Conservation (phyloP, 2,113 vertebrate genomes). For the Himantopus leucocephalus region DNA sequence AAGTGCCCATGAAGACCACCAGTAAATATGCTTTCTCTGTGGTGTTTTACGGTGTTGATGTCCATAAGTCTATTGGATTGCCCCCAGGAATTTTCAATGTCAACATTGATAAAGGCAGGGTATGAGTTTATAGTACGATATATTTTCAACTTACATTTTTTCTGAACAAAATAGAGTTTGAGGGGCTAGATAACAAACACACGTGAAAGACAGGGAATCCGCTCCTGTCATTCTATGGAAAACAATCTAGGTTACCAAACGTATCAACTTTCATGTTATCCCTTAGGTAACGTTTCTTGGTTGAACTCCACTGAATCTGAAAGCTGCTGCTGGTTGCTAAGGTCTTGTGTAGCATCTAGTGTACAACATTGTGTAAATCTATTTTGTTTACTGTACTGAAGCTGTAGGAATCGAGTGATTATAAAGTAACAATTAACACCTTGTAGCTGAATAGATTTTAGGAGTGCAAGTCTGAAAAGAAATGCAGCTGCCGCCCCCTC, state of each 20-base stretch:
- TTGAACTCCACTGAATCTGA: neutral
- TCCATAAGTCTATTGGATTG: neutral
- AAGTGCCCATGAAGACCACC: neutral
- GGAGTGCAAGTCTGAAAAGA: neutral
- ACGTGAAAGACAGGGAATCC: fast-evolving
- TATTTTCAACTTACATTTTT: neutral
- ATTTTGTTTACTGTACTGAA: neutral
- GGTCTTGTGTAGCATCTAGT: neutral
- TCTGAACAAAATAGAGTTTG: neutral
- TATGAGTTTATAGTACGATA: neutral
- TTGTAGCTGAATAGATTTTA: neutral
- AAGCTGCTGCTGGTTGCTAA: neutral
- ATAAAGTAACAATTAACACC: neutral
- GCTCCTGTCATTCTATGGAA: neutral
- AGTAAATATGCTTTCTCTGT: neutral
- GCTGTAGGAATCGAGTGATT: neutral
- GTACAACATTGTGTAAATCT: neutral
- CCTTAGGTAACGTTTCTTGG: neutral
- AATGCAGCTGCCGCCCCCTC: neutral
- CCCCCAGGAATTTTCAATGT: fast-evolving
- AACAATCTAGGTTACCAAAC: neutral
- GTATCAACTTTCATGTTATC: neutral
- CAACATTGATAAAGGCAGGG: neutral
- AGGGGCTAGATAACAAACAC: neutral
- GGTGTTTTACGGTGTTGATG: neutral